A percentile compares a stretch with the other conserved stretches of the same genome.
Evolutionary conservation across 2,888 invertebrate species (phyloP).

Genomic region (Drymonia ruficornis): DNA sequence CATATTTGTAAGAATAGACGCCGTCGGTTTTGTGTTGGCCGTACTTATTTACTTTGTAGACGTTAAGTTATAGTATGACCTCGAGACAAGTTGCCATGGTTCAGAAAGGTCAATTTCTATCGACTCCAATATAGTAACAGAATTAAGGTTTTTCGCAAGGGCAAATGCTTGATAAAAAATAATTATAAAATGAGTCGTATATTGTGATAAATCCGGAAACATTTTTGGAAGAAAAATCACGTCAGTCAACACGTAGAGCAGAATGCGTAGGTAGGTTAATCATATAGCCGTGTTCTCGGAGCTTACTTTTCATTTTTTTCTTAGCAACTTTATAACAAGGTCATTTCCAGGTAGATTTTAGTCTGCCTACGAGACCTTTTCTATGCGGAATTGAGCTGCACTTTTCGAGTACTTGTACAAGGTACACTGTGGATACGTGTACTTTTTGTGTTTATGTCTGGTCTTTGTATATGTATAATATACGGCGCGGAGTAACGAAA

Average conservation of each 20-base stretch:
- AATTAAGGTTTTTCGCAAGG: not conserved
- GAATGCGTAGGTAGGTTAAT: conserved; percentile 28
- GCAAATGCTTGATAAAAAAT: not conserved
- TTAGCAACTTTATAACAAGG: conserved; percentile 27
- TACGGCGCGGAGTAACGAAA: conserved; percentile 38
- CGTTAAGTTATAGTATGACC: conserved; percentile 10
- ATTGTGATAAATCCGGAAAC: not conserved
- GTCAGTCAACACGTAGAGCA: conserved; percentile 11
- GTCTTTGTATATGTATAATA: not conserved
- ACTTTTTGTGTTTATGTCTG: conserved; percentile 5
- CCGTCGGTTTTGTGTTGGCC: conserved; percentile 6
- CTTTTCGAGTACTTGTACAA: not conserved
- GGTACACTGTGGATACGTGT: not conserved
- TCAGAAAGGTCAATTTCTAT: conserved; percentile 8
- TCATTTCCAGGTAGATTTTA: conserved; percentile 21
- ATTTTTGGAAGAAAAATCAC: conserved; percentile 28
- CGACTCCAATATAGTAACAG: conserved; percentile 2
- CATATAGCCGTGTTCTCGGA: conserved; percentile 12
- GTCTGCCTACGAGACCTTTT: conserved; percentile 8
- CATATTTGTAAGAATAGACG: conserved; percentile 25
- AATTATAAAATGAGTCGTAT: not conserved
- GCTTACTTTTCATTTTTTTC: conserved; percentile 24
- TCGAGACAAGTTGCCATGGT: conserved; percentile 8
- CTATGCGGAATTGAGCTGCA: conserved; percentile 5
- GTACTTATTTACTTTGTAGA: conserved; percentile 12